Percentiles rank a stretch among this genome's conserved stretches.
These are phyloP conservation scores for Drosophila nigritarsus DNA, from an alignment of 2,888 invertebrate species.

Conservation along the genomic window DNA sequence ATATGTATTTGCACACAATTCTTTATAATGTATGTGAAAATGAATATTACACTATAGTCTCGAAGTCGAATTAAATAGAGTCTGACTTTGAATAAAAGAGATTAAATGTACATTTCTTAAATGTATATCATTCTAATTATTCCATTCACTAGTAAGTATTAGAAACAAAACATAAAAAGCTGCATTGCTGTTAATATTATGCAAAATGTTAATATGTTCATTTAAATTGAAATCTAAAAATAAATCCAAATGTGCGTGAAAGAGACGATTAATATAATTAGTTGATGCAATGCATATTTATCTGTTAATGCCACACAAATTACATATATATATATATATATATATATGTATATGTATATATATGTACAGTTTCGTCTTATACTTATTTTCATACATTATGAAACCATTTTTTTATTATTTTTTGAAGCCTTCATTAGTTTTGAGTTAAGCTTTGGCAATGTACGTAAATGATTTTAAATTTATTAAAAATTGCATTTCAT, in stretches of 20 bases:
- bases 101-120: background rate
- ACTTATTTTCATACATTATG: background rate
- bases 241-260: background rate
- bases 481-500: conserved; percentile 62
- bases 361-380: background rate
- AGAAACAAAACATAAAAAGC: background rate
- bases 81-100: background rate
- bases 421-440: conserved; percentile 6
- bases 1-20: background rate
- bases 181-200: background rate
- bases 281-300: background rate
- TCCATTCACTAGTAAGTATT: background rate
- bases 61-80: background rate
- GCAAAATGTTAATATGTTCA: background rate
- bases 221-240: background rate
- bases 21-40: background rate
- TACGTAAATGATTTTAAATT: conserved; percentile 30
- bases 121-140: background rate
- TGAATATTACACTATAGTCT: background rate
- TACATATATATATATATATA: background rate
- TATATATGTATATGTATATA: background rate
- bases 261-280: background rate
- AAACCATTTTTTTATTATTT: background rate
- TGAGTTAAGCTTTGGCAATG: conserved; percentile 17
- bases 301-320: background rate